These are phyloP conservation scores for Spodoptera frugiperda DNA, from an alignment of 1,140 invertebrate genomes.

Conservation along the genomic window DNA sequence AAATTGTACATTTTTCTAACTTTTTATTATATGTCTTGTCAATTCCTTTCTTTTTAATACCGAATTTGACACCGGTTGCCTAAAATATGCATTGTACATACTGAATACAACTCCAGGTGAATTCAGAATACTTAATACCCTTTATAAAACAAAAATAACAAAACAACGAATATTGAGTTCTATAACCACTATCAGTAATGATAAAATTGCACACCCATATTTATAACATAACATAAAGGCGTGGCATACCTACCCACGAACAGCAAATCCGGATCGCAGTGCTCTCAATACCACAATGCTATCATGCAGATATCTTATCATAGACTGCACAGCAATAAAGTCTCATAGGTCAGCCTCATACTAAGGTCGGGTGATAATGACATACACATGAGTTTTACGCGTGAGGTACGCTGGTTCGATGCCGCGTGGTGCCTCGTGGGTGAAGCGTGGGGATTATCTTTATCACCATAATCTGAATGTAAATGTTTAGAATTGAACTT, in stretches of 20 bases:
- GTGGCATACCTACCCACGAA: not conserved
- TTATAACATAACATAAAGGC: not conserved
- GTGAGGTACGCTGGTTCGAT: constrained; percentile 20
- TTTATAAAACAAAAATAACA: too few species aligned
- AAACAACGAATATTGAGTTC: too few species aligned
- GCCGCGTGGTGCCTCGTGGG: constrained; percentile 14
- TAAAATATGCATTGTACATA: too few species aligned
- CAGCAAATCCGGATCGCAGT: constrained; percentile 13
- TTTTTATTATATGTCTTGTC: too few species aligned
- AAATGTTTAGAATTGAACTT: not conserved
- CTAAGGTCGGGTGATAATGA: constrained; percentile 20
- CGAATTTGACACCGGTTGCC: too few species aligned
- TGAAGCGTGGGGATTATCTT: constrained; percentile 15
- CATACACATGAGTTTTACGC: constrained; percentile 32
- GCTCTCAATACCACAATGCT: constrained; percentile 13
- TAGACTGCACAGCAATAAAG: not conserved
- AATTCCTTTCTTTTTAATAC: too few species aligned
- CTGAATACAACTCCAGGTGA: too few species aligned
- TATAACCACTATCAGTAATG: too few species aligned
- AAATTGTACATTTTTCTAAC: too few species aligned
- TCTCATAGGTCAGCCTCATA: constrained; percentile 27
- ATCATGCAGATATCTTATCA: constrained; percentile 24
- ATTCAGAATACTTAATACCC: too few species aligned
- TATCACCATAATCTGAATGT: not conserved
- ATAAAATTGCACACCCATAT: too few species aligned